phyloP scores from a whole-genome alignment of 2,888 invertebrate species.

The Himalopsyche anomala region DNA sequence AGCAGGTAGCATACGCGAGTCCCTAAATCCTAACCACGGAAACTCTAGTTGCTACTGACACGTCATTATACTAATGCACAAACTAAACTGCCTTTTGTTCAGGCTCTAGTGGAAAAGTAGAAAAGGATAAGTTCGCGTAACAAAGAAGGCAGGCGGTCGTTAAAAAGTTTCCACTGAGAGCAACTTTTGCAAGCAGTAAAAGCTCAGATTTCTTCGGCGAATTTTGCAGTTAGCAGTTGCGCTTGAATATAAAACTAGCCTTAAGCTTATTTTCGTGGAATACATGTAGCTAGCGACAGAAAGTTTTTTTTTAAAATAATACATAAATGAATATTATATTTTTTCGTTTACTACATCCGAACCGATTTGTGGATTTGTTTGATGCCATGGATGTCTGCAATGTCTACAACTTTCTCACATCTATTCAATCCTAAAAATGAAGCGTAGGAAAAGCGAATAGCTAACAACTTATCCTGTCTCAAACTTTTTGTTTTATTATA shows the following conservation, averaged over 20 bases:
- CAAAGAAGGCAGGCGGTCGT: conserved; percentile 49
- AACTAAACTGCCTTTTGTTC: conserved; percentile 25
- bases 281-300: no score
- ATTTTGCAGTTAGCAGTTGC: conserved; percentile 17
- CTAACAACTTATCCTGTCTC: no score
- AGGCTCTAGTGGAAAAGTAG: background rate
- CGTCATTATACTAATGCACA: conserved; percentile 25
- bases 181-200: conserved; percentile 46
- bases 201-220: conserved; percentile 33
- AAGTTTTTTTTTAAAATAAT: no score
- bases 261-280: background rate
- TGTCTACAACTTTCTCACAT: no score
- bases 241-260: background rate
- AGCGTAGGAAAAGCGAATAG: no score
- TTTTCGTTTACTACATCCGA: background rate
- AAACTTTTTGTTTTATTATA: no score
- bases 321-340: no score
- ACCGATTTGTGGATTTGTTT: no score
- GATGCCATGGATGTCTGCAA: no score
- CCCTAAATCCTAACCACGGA: conserved; percentile 24
- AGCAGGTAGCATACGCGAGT: background rate
- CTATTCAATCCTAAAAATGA: no score
- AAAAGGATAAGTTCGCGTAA: conserved; percentile 44
- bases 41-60: background rate
- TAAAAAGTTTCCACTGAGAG: conserved; percentile 46